These are phyloP conservation scores for Galago senegalensis DNA, from an alignment of 2,797 vertebrate genomes.

Conservation along the genomic window DNA sequence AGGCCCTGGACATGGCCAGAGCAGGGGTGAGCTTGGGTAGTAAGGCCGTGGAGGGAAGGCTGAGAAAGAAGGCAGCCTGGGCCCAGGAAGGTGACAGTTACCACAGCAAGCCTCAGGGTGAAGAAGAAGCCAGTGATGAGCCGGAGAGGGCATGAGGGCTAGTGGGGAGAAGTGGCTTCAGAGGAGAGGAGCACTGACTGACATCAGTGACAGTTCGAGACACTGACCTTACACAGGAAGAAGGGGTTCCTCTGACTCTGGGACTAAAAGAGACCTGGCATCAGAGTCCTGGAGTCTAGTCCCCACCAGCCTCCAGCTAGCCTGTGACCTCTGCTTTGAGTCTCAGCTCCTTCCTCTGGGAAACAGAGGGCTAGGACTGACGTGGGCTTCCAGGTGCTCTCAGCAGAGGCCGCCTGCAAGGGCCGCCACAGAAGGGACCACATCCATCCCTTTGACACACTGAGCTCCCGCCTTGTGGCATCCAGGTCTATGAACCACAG, in stretches of 20 bases:
- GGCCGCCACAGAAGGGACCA: background rate
- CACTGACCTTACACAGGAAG: background rate
- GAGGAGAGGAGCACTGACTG: accelerated
- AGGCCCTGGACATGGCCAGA: background rate
- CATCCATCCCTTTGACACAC: background rate
- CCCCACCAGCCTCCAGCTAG: background rate
- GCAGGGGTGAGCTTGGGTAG: background rate
- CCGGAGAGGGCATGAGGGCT: background rate
- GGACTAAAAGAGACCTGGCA: background rate
- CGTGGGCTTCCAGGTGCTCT: background rate
- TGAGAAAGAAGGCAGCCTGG: background rate
- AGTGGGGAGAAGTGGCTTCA: background rate
- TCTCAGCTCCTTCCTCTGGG: background rate
- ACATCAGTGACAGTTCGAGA: background rate
- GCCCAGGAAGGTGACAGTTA: background rate
- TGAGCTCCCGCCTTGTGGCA: background rate
- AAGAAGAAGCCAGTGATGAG: background rate
- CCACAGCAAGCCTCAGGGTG: background rate
- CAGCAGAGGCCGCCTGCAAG: background rate
- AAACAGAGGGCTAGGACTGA: background rate
- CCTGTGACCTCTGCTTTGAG: background rate
- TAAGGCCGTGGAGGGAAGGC: background rate
- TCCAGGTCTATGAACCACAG: background rate
- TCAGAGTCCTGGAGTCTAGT: background rate
- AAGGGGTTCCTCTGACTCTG: background rate